These are phyloP conservation scores for Polia nebulosa DNA, from an alignment of 2,888 invertebrate genomes.

Conservation along the genomic window DNA sequence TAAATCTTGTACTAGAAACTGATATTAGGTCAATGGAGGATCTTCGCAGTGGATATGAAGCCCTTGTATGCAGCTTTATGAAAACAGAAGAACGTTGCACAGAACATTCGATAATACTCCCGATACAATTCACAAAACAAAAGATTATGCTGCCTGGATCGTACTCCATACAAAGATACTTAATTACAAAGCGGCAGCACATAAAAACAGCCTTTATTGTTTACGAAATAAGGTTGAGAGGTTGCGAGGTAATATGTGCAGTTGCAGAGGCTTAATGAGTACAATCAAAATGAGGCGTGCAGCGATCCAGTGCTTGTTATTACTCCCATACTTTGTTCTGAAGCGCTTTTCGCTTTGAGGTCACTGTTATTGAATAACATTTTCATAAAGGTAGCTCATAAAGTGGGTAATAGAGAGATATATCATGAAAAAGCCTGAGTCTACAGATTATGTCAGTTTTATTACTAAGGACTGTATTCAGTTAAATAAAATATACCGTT, in stretches of 20 bases:
- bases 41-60: neutral
- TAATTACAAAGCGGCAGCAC: conserved; percentile 59
- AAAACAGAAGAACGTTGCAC: conserved; percentile 36
- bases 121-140: conserved; percentile 62
- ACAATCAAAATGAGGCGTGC: conserved; percentile 75
- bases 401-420: conserved; percentile 56
- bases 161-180: conserved; percentile 65
- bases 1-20: neutral
- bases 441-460: conserved; percentile 58
- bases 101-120: conserved; percentile 54
- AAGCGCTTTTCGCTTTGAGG: conserved; percentile 51
- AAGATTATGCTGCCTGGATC: conserved; percentile 48
- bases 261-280: conserved; percentile 73
- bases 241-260: conserved; percentile 62
- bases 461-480: conserved; percentile 41
- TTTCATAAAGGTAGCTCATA: conserved; percentile 59
- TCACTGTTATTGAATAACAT: conserved; percentile 61
- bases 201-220: conserved; percentile 62
- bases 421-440: conserved; percentile 47
- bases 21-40: neutral
- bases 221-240: conserved; percentile 66
- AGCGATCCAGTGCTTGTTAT: conserved; percentile 67
- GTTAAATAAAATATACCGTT: conserved; percentile 42
- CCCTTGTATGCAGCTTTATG: conserved; percentile 10
- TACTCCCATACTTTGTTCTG: conserved; percentile 65